Base-by-base conservation (phyloP, 2,888 invertebrate genomes). In the Morpho helenor region DNA sequence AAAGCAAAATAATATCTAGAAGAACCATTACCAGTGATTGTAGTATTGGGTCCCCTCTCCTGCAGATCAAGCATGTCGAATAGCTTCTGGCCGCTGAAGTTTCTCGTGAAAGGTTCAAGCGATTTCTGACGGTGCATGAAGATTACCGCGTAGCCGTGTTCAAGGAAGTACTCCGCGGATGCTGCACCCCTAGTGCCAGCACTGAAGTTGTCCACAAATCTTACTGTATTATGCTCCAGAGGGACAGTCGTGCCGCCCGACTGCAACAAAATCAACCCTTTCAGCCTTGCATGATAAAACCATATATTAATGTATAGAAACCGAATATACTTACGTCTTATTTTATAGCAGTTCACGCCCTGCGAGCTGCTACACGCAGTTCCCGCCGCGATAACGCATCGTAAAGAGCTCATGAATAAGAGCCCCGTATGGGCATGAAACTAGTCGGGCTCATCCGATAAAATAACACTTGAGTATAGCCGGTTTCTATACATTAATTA, bases 161-260 rank as follows among this genome's bases (percentile, higher is more conserved):
- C 94, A 46, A 99, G 91, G 87, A 99, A 99, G 80, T 98, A 96
- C 92, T 99, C 99, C 0, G 99, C 95, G 0, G 99, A 99, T 0
- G 97, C 94, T 0, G 99, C 95, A 23, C 99, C 99, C 66, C 99
- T 92, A 0, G 96, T 97, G 49, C 99, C 99, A 16, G 98, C 97
- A 82, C 99, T 99, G 86, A 99, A 99, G 91, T 99, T 99, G 83
- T 99, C 99, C 57, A 99, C 98, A 85, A 97, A 99, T 53, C 99
- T 93, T 1, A 99, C 99, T 0, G 99, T 98, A 79, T 98, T 97
- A 80, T 97, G 97, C 79, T 99, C 99, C 57, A 99, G 82, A 0
- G 99, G 99, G 6, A 99, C 97, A 44, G 97, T 97, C 5, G 99
- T 99, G 56, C 99, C 99, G 45, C 99, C 99, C 61, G 98, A 98